These are phyloP conservation scores for Xestia c-nigrum DNA, from an alignment of 2,888 invertebrate genomes.

Conservation along the genomic window DNA sequence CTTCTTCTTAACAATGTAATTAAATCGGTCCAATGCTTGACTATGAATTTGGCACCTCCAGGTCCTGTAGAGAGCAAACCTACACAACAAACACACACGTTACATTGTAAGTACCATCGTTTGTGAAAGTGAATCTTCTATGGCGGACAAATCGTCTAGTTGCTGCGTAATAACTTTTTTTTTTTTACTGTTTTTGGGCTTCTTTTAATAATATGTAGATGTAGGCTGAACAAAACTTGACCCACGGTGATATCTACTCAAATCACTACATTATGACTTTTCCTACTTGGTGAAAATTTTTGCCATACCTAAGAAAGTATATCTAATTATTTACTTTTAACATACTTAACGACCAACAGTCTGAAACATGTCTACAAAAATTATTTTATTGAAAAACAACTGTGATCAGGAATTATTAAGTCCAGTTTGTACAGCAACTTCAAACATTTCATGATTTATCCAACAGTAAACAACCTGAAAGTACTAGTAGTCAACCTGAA, in stretches of 20 bases:
- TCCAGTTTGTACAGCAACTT: background rate
- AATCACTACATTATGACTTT: conserved; percentile 4
- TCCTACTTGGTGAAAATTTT: background rate
- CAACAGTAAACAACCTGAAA: too few relatives aligned
- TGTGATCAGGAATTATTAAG: background rate
- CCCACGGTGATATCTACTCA: background rate
- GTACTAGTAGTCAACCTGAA: background rate
- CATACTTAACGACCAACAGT: background rate
- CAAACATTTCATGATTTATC: background rate
- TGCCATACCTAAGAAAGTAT: background rate
- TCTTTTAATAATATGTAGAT: background rate
- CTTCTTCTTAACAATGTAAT: background rate
- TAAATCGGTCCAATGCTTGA: background rate
- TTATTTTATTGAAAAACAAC: background rate
- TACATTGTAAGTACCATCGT: background rate
- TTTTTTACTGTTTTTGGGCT: background rate
- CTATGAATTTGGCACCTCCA: background rate
- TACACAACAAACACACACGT: background rate
- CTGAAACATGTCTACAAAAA: background rate
- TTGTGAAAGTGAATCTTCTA: background rate
- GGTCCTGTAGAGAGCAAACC: background rate
- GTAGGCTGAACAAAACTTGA: background rate
- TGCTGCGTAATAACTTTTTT: background rate
- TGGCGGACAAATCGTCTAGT: background rate
- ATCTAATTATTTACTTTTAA: background rate